These are phyloP conservation scores for Limnephilus lunatus DNA, from an alignment of 2,888 invertebrate genomes.

Conservation along the genomic window DNA sequence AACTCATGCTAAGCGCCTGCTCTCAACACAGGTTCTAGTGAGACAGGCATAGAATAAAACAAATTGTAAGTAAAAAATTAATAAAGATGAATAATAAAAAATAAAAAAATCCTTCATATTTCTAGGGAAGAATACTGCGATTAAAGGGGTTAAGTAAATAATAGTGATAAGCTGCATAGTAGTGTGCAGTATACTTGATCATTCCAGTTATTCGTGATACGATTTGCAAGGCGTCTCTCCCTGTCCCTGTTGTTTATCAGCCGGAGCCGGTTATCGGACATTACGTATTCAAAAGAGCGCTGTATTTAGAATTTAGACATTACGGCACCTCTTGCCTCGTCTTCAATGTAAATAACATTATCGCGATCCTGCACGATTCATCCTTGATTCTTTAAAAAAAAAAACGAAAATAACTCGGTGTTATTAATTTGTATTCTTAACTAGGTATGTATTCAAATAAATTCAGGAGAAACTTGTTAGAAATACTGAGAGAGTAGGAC, in stretches of 20 bases:
- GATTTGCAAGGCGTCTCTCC: not conserved
- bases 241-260: not conserved
- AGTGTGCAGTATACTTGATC: not conserved
- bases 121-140: too few species aligned
- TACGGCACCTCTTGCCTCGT: too few species aligned
- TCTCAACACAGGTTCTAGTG: too few species aligned
- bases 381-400: not conserved
- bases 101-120: too few species aligned
- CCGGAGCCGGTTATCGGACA: not conserved
- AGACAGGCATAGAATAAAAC: too few species aligned
- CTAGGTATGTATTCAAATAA: not conserved
- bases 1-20: too few species aligned
- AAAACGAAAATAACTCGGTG: not conserved
- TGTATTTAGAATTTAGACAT: not conserved
- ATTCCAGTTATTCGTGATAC: not conserved
- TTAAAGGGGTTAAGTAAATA: not conserved
- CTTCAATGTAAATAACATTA: too few species aligned
- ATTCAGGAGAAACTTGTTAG: not conserved
- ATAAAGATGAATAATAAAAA: too few species aligned
- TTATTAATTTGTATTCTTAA: not conserved
- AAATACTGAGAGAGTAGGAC: not conserved
- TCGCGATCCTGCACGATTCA: not conserved
- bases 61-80: too few species aligned
- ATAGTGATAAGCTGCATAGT: not conserved
- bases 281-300: not conserved